A percentile compares a stretch with the other conserved stretches of the same genome.
phyloP scores from a whole-genome alignment of 92 coral and sea anemone genomes.

The Pocillopora grandis region DNA sequence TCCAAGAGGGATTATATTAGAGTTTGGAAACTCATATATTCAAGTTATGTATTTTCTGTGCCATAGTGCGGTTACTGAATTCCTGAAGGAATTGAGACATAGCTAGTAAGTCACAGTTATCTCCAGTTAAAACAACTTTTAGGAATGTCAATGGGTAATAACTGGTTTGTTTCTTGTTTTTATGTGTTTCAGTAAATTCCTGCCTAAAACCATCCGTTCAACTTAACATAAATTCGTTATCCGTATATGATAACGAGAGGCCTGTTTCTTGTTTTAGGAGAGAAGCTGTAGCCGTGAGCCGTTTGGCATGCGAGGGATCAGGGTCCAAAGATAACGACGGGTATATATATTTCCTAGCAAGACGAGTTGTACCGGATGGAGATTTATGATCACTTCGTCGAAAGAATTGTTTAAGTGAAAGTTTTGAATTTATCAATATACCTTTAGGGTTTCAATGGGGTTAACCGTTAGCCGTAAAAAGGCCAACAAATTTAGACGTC shows the following conservation, averaged over 20 bases:
- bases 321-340: too few species aligned
- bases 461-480: too few species aligned
- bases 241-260: not conserved
- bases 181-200: not conserved
- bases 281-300: not conserved
- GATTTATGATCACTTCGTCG: too few species aligned
- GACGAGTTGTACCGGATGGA: too few species aligned
- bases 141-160: not conserved
- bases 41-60: not conserved
- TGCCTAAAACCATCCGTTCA: not conserved
- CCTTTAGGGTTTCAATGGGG: too few species aligned
- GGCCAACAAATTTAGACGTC: too few species aligned
- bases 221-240: not conserved
- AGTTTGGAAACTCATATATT: not conserved
- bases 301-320: not conserved
- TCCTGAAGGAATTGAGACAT: not conserved
- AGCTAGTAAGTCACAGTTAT: not conserved
- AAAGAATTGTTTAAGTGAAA: too few species aligned
- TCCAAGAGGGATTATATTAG: conserved; percentile 11
- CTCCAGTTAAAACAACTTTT: not conserved
- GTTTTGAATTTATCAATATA: too few species aligned
- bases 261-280: not conserved
- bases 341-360: too few species aligned
- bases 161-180: not conserved
- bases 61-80: not conserved